A percentile compares a stretch with the other conserved stretches of the same genome.
These are phyloP conservation scores for Cyphomyrus discorhynchus DNA, from an alignment of 2,113 vertebrate species.

Conservation along the genomic window DNA sequence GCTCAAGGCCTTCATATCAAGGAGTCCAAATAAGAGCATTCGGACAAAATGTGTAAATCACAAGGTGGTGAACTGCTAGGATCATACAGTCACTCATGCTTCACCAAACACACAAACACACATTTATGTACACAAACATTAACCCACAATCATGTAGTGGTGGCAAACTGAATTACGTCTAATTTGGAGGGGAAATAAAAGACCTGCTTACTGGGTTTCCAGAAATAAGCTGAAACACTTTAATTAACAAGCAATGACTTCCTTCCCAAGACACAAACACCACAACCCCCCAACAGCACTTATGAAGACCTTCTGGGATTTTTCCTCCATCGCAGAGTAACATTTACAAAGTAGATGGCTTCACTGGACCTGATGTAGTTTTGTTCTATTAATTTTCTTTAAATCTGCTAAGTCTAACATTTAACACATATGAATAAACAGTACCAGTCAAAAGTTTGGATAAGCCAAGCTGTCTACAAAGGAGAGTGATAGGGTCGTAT, in stretches of 20 bases:
- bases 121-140: not conserved
- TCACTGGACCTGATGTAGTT: not conserved
- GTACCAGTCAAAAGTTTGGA: too few relatives aligned
- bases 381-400: not conserved
- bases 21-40: not conserved
- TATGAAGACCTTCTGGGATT: not conserved
- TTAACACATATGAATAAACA: too few relatives aligned
- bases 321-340: not conserved
- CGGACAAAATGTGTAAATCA: not conserved
- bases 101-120: not conserved
- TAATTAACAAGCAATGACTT: not conserved
- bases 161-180: not conserved
- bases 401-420: not conserved
- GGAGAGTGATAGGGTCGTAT: too few relatives aligned
- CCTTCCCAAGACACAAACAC: not conserved
- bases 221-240: not conserved
- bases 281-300: not conserved
- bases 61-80: not conserved
- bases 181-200: not conserved
- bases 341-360: not conserved
- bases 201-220: not conserved
- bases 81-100: not conserved
- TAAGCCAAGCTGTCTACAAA: too few relatives aligned
- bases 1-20: not conserved
- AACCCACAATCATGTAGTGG: not conserved